Conservation (phyloP, 2,888 invertebrate species). For the Rotaria socialis region DNA sequence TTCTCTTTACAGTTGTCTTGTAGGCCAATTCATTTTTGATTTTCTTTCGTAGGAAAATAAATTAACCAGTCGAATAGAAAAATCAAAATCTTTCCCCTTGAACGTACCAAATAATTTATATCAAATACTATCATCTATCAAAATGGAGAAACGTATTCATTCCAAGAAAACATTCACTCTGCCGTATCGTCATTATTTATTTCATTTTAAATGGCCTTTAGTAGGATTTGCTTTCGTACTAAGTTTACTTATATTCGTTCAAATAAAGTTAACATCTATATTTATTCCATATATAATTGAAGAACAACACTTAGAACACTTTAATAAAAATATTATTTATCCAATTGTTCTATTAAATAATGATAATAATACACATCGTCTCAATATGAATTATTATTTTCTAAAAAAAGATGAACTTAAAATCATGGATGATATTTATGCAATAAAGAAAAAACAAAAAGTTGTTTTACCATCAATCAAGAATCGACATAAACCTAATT, state of each 20-base stretch:
- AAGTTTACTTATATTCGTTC: not conserved
- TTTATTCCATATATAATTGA: not conserved
- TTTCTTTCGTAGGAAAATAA: too few relatives aligned
- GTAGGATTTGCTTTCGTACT: not conserved
- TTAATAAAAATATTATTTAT: not conserved
- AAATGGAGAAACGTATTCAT: not conserved
- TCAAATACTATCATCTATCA: not conserved
- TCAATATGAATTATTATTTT: not conserved
- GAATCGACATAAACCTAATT: not conserved
- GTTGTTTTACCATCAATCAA: not conserved
- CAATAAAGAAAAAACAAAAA: not conserved
- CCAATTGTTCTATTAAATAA: not conserved
- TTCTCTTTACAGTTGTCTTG: too few relatives aligned
- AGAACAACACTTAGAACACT: not conserved
- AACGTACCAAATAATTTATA: too few relatives aligned
- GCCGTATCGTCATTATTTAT: not conserved
- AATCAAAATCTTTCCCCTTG: too few relatives aligned
- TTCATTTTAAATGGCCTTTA: not conserved
- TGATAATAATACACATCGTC: not conserved
- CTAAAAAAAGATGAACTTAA: not conserved
- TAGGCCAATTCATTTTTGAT: too few relatives aligned
- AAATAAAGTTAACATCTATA: not conserved
- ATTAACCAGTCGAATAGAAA: too few relatives aligned
- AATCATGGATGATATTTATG: not conserved
- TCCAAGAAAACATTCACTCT: not conserved